These are phyloP conservation scores for Heliconius ethilla DNA, from an alignment of 2,888 invertebrate genomes.

Conservation along the genomic window DNA sequence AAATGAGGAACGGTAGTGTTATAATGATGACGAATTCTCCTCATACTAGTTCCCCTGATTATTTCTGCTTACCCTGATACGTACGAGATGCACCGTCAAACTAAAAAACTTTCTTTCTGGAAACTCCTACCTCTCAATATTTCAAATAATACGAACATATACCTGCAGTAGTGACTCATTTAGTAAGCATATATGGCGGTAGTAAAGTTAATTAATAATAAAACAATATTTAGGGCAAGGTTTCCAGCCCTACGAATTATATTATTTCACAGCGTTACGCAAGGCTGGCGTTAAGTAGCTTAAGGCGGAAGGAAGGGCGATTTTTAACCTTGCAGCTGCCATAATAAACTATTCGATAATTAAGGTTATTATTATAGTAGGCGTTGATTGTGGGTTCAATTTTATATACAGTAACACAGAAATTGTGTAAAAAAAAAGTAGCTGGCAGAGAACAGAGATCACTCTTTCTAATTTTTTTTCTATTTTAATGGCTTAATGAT, in stretches of 20 bases:
- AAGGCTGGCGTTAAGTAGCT: conserved; percentile 27
- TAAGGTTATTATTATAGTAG: not conserved
- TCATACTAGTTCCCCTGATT: too few species aligned
- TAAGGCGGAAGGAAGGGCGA: conserved; percentile 22
- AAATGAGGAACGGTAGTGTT: too few species aligned
- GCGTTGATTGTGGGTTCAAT: not conserved
- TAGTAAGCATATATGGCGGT: not conserved
- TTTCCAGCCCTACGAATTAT: conserved; percentile 18
- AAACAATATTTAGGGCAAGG: conserved; percentile 26
- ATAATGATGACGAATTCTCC: too few species aligned
- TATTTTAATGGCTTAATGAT: not conserved
- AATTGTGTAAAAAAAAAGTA: not conserved
- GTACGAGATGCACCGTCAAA: too few species aligned
- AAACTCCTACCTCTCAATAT: too few species aligned
- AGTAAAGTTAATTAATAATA: conserved; percentile 11
- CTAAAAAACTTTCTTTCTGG: not conserved
- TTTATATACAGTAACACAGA: not conserved
- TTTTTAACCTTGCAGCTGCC: conserved; percentile 6
- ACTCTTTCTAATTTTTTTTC: not conserved
- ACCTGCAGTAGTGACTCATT: not conserved
- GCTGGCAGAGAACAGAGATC: not conserved
- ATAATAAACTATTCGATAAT: not conserved
- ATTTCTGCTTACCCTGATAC: too few species aligned
- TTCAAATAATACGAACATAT: not conserved
- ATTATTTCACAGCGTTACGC: conserved; percentile 16